Conservation (phyloP, 37 sponge, comb jelly and placozoan genomes). For the Ephydatia muelleri region DNA sequence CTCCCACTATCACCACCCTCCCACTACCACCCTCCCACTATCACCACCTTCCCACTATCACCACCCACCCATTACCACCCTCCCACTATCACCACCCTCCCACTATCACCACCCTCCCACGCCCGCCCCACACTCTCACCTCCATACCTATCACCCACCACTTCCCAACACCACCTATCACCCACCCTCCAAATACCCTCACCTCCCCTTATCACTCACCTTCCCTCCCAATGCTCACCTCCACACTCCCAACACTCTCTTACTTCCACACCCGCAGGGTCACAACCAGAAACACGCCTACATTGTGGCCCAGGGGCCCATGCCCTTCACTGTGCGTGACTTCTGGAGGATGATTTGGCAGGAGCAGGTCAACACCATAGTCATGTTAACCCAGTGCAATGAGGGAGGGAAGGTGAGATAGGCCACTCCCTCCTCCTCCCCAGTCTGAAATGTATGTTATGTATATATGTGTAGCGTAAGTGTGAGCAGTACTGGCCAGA, state of each 20-base stretch:
- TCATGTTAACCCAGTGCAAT: conserved; percentile 68
- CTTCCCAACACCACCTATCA: not conserved
- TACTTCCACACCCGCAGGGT: conserved; percentile 36
- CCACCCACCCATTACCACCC: no score
- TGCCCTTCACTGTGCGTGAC: conserved; percentile 53
- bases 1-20: no score
- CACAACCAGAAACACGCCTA: conserved; percentile 32
- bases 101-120: no score
- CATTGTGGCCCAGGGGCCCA: conserved; percentile 76
- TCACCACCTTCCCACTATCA: no score
- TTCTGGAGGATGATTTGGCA: conserved; percentile 87
- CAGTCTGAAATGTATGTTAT: not conserved
- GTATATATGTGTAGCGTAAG: conserved; percentile 75
- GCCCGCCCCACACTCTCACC: no score
- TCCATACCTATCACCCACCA: no score
- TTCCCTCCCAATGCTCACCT: not conserved
- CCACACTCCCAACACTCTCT: not conserved
- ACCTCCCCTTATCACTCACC: not conserved
- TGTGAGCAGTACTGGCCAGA: conserved; percentile 95
- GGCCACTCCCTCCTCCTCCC: not conserved
- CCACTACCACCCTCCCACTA: no score
- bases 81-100: no score
- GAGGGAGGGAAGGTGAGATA: conserved; percentile 69
- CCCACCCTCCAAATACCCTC: not conserved
- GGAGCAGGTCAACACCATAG: conserved; percentile 40